Evolutionary conservation across 2,797 vertebrate genomes (phyloP).

Genomic region (Craterocephalus amniculus): DNA sequence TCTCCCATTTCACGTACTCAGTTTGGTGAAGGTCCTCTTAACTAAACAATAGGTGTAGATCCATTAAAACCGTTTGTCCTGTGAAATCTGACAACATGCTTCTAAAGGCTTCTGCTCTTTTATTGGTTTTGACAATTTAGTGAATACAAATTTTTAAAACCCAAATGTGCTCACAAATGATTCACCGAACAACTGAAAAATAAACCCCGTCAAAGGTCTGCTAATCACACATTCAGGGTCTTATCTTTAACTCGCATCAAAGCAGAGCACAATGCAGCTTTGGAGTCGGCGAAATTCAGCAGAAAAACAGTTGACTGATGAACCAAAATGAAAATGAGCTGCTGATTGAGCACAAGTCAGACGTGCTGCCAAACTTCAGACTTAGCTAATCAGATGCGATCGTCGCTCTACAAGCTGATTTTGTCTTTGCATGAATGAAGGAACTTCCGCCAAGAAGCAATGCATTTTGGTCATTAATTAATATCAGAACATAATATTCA

Average conservation of each 20-base stretch:
- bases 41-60: too few relatives aligned
- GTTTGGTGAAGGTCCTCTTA: neutral
- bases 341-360: neutral
- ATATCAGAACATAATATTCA: too few relatives aligned
- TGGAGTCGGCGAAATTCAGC: neutral
- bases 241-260: neutral
- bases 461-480: too few relatives aligned
- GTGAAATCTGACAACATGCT: neutral
- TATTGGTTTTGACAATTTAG: too few relatives aligned
- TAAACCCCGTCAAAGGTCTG: neutral
- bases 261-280: neutral
- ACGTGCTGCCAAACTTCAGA: neutral
- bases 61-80: neutral
- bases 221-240: neutral
- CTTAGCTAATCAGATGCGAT: neutral
- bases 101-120: neutral
- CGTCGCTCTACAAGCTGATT: neutral
- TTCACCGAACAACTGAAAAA: neutral
- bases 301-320: constrained; percentile 5
- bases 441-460: too few relatives aligned
- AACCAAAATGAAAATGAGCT: neutral
- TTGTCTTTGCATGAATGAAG: too few relatives aligned
- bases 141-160: too few relatives aligned
- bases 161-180: neutral
- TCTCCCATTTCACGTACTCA: constrained; percentile 1